Evolutionary conservation across 2,888 invertebrate species (phyloP), one percentile per base, ranked within the genome.

Genomic region (Balanococcus diminutus): DNA sequence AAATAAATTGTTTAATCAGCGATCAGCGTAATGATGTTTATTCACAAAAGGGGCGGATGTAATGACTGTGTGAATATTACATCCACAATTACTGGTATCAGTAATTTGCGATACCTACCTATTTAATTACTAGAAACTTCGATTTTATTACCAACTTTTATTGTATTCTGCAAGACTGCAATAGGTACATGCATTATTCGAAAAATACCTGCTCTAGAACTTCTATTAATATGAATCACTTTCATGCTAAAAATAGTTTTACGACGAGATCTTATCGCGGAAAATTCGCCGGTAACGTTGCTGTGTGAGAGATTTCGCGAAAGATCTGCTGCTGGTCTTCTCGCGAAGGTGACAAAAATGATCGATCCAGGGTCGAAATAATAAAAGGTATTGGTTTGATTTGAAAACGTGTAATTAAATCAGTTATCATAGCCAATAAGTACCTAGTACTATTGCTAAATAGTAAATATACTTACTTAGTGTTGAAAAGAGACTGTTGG

Each of bases 11-110:
- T 28, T 28, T 28, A 28, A 67, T 61, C 61, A 61, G 61, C 61
- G 61, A 67, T 67, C 67, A 67, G 67, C 67, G 67, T 67, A 67
- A 67, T 67, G 28, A 67, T 67, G 67, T 67, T 67, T 67, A 28
- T 28, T 28, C 28, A 67, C 67, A 16, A 28, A 28, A 67, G 16
- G 67, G 28, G 16, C 67, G 67, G 67, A 67, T 67, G 28, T 67
- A 67, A 67, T 67, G 67, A 28, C 28, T 67, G 67, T 28, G 25
- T 28, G 67, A 67, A 28, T 67, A 67, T 67, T 67, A 67, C 67
- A 28, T 14, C 28, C 16, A 67, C 67, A 67, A 67, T 28, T 28
- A 67, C 67, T 6, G 67, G 28, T 67, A 67, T 67, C 67, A 67
- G 67, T 67, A 67, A 67, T 67, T 28, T 67, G 28, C 67, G 67